Base-by-base conservation (phyloP, 2,797 vertebrate genomes). In the Knipowitschia caucasica region DNA sequence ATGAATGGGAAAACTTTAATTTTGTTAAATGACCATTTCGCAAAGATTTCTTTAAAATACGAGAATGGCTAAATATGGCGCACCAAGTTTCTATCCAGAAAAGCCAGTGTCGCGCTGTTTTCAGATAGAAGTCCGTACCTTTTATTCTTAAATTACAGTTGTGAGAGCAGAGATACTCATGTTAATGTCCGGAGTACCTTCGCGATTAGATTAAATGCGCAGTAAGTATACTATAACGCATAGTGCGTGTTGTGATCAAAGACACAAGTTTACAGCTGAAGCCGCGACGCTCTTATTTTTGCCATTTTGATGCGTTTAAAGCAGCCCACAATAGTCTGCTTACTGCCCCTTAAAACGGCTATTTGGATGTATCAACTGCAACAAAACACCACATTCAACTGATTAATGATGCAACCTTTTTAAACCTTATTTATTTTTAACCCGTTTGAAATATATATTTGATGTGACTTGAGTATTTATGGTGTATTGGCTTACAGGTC, bases 341-440 rank as follows among this genome's bases (percentile, higher is more conserved):
- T 53, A 14, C 25, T 26, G 57, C 56, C 47, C 63, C 57, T 58
- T 52, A 43, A 49, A 61, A 58, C 59, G 38, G 4, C 18, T 56
- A 64, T 38, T 27, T 64, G 50, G 75, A 25, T 78, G 33, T 63
- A 35, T n/a, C 62, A 65, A 70, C 17, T 38, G 17, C 73, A 80
- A 78, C 77, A 64, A 58, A 77, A 82, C 80, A 55, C 81, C 75
- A 21, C 64, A 62, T 58, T 61, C 54, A 29, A 53, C 62, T 67
- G 72, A 71, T 84, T 57, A 79, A 75, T 66, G 71, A 76, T 71
- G 63, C 73, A 78, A 61, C 56, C 76, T 64, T 73, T 69, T 66
- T 67, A 53, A 59, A 57, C 69, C 80, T 70, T 85, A 80, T 88
- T 86, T 85, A 84, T 88, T 87, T 86, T 85, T 84, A 86, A 82